Evolutionary conservation across 2,797 vertebrate genomes (phyloP), one percentile per base, ranked within the genome.

Genomic region (Pangasius mekongensis): DNA sequence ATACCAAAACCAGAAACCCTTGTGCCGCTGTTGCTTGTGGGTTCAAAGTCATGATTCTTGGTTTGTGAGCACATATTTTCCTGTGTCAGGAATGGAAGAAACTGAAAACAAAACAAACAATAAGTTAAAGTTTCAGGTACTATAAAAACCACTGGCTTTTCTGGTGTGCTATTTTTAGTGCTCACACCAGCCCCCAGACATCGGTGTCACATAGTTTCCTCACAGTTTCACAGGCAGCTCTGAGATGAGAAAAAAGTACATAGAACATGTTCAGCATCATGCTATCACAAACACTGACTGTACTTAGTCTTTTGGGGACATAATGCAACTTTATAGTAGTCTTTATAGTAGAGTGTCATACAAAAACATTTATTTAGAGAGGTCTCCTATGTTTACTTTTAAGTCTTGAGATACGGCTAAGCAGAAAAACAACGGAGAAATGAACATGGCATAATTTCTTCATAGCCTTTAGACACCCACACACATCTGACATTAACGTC

Each of bases 381-480:
- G 74, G 30, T 47, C 22, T 27, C n/a, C 7, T 27, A 58, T 49
- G 22, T 84, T 54, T 36, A 69, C 43, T 36, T 83, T 83, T 84
- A 52, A 52, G 54, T 77, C 56, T 54, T 86, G 71, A 76, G 74
- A 30, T 64, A 82, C 84, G 74, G 39, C 24, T 73, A 43, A 58
- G 67, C 33, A 73, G 52, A 73, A 85, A 84, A 81, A 67, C 88
- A 94, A 92, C 87, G 91, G 90, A 27, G 85, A 93, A 93, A 92
- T 91, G 91, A 94, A 95, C 91, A 94, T 92, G 94, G 90, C 92
- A 93, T 60, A 91, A 87, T 95, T 93, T 93, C 94, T 96, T 97
- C 96, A 95, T 94, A 93, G 96, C 96, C 95, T 97, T 97, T 95
- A 94, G 94, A 95, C 96, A 94, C 97, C 97, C 95, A 97, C 97